These are phyloP conservation scores for Galerucella nymphaeae DNA, from an alignment of 2,888 invertebrate species.

Conservation along the genomic window DNA sequence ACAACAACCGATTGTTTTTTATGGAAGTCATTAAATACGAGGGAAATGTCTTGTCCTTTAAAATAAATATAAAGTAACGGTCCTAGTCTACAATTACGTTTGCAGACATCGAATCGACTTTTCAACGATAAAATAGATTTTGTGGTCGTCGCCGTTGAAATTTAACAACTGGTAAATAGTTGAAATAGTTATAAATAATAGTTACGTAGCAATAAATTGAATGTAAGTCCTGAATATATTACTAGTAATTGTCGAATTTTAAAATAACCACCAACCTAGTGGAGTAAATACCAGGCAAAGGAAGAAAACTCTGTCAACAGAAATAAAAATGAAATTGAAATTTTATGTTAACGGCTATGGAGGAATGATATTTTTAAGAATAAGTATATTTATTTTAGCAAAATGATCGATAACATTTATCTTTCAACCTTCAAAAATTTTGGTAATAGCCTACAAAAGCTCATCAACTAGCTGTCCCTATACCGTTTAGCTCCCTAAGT, in stretches of 20 bases:
- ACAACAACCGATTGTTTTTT: not conserved
- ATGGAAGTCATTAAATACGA: not conserved
- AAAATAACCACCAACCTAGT: not conserved
- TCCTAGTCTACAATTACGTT: not conserved
- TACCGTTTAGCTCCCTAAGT: no score
- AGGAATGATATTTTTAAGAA: no score
- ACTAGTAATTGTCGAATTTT: not conserved
- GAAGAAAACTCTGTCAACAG: no score
- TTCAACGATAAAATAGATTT: not conserved
- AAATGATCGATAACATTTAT: no score
- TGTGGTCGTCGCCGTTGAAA: not conserved
- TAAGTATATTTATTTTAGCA: no score
- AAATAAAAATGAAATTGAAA: no score
- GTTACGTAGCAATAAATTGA: not conserved
- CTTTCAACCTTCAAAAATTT: no score
- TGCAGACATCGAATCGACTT: not conserved
- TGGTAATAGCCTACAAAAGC: no score
- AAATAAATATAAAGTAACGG: not conserved
- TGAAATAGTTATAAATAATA: not conserved
- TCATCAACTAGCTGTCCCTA: no score
- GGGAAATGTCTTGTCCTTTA: not conserved
- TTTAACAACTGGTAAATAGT: not conserved
- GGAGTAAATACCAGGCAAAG: no score
- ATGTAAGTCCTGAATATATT: not conserved
- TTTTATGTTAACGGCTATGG: no score